phyloP scores from a whole-genome alignment of 2,113 vertebrate species.

The Brienomyrus brachyistius region DNA sequence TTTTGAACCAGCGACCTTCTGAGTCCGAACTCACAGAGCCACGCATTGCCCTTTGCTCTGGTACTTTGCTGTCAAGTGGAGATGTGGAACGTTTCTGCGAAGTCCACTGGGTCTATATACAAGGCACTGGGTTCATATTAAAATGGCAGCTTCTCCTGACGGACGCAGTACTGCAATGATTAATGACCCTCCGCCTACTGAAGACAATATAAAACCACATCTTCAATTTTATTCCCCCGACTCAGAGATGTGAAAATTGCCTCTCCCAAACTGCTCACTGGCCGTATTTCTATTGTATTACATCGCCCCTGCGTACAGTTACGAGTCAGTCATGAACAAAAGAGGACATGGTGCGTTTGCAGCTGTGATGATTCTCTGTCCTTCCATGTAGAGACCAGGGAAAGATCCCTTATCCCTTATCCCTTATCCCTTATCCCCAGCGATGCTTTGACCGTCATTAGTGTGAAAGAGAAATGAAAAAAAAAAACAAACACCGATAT shows the following conservation, averaged over 20 bases:
- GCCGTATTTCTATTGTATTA: background rate
- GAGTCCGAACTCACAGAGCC: background rate
- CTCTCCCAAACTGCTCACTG: slow-evolving; percentile 9
- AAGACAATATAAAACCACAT: slow-evolving; percentile 10
- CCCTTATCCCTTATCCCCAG: background rate
- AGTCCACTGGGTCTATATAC: background rate
- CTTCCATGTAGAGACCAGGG: background rate
- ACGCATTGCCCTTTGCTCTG: background rate
- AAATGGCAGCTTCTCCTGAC: background rate
- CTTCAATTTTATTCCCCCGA: background rate
- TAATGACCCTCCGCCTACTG: background rate
- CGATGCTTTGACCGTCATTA: background rate
- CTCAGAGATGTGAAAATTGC: slow-evolving; percentile 1
- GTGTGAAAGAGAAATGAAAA: background rate
- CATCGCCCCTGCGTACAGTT: background rate
- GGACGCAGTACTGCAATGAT: background rate
- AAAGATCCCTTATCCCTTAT: background rate
- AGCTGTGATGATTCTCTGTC: background rate
- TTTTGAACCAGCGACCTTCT: background rate
- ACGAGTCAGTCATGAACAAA: background rate
- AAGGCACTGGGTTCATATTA: background rate
- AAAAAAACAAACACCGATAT: background rate
- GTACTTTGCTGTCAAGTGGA: background rate
- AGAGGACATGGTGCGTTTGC: background rate
- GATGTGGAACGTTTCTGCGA: background rate